A percentile compares a stretch with the other conserved stretches of the same genome.
Evolutionary conservation across 2,113 vertebrate genomes (phyloP).

Genomic region (Peromyscus leucopus): DNA sequence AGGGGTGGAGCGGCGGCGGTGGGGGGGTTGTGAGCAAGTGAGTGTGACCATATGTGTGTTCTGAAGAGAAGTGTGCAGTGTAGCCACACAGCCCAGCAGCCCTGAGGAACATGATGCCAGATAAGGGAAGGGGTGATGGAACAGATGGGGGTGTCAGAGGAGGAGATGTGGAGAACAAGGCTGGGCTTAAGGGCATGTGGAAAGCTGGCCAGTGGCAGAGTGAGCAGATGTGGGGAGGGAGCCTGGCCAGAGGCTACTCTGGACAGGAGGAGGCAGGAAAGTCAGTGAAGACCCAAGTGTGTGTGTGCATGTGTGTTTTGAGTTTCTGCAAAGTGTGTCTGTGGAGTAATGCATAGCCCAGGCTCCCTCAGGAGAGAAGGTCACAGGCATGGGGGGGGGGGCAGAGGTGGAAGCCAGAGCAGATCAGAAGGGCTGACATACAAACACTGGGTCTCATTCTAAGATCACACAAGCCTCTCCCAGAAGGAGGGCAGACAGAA

Average conservation of each 20-base stretch:
- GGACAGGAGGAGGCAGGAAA: neutral
- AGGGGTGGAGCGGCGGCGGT: neutral
- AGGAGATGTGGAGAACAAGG: neutral
- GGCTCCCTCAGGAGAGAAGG: neutral
- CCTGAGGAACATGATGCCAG: fast-evolving
- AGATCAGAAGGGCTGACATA: neutral
- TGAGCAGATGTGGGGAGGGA: neutral
- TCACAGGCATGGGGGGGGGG: too few species aligned
- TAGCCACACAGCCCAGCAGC: neutral
- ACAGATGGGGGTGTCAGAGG: neutral
- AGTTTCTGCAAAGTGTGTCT: neutral
- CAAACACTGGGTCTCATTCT: neutral
- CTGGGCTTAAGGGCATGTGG: neutral
- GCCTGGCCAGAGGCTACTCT: neutral
- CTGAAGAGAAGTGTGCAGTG: neutral
- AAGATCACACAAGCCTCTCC: neutral
- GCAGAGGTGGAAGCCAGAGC: neutral
- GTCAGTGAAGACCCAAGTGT: neutral
- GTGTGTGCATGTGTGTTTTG: neutral
- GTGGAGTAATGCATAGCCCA: neutral
- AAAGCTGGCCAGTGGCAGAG: neutral
- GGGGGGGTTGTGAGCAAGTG: neutral
- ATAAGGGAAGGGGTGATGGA: neutral
- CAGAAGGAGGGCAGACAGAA: neutral
- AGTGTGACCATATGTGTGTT: neutral